phyloP scores from a whole-genome alignment of 1,140 invertebrate species.

The fruit fly (Drosophila melanogaster) region Release_6_plus_ISO1_MT NT_037436.4:3796501-3797000 shows the following conservation, averaged over 20 bases:
- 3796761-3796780: conserved; percentile 82
- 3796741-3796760: conserved; percentile 71
- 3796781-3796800: conserved; percentile 17
- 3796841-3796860: conserved; percentile 49
- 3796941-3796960: conserved; percentile 21
- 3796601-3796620: conserved; percentile 13
- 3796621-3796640: conserved; percentile 43
- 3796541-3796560: conserved; percentile 32
- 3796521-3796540: conserved; percentile 58
- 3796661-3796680: conserved; percentile 27
- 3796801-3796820: conserved; percentile 35
- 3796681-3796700: conserved; percentile 49
- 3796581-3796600: conserved; percentile 27
- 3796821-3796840: conserved; percentile 44
- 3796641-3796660: conserved; percentile 53
- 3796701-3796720: conserved; percentile 69
- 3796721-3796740: conserved; percentile 55
- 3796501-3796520: conserved; percentile 38
- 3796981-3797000: conserved; percentile 10
- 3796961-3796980: conserved; percentile 2
- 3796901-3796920: conserved; percentile 36
- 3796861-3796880: conserved; percentile 41
- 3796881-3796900: conserved; percentile 32
- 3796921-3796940: conserved; percentile 7
- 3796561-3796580: conserved; percentile 43